These are phyloP conservation scores for Crax fasciolata DNA, from an alignment of 2,797 vertebrate genomes.

Conservation along the genomic window DNA sequence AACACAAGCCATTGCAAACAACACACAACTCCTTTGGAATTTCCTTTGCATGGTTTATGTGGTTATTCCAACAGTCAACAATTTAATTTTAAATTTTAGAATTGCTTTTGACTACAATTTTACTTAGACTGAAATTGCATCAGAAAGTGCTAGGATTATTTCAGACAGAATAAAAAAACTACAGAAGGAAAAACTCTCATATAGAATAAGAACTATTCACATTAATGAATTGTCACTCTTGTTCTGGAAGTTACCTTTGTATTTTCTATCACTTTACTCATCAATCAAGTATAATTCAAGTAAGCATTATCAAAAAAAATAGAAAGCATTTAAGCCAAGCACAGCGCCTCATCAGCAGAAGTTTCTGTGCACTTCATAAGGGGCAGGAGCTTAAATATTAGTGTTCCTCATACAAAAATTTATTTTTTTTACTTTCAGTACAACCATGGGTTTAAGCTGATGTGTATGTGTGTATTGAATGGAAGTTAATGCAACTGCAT, in stretches of 20 bases:
- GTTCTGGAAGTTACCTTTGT: neutral
- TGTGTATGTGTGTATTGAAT: neutral
- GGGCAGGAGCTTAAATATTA: neutral
- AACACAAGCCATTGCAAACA: neutral
- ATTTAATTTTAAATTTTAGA: neutral
- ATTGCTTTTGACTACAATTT: neutral
- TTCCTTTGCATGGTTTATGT: neutral
- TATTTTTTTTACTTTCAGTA: neutral
- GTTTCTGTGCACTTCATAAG: neutral
- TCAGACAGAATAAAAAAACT: neutral
- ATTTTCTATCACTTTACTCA: neutral
- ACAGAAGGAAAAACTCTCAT: neutral
- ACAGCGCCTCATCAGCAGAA: neutral
- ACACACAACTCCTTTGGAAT: neutral
- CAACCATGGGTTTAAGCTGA: neutral
- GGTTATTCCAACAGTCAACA: neutral
- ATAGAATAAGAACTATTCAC: neutral
- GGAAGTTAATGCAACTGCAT: neutral
- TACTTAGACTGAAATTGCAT: neutral
- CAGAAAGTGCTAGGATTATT: neutral
- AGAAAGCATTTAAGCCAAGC: neutral
- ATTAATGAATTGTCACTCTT: neutral
- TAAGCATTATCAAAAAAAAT: neutral
- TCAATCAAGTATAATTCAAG: neutral
- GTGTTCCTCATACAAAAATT: neutral